Conservation (phyloP, 2,888 invertebrate species). For the Melanotus villosus region DNA sequence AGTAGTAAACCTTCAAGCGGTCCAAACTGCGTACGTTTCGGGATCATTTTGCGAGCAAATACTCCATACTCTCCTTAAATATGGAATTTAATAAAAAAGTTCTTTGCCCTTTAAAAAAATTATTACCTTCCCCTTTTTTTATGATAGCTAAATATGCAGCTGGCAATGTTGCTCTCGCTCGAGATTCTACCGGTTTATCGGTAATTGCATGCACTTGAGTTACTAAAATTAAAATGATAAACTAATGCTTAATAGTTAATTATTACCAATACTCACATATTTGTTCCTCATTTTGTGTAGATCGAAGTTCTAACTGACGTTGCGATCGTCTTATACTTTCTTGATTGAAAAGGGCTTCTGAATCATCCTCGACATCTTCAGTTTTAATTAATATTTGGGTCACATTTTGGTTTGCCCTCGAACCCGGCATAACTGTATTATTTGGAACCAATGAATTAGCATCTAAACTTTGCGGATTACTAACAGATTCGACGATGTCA, state of each 20-base stretch:
- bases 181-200: conserved; percentile 80
- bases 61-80: conserved; percentile 71
- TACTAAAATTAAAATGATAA: conserved; percentile 56
- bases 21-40: conserved; percentile 82
- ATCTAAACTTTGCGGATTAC: conserved; percentile 20
- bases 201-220: conserved; percentile 64
- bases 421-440: neutral
- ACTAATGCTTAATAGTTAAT: too few species aligned
- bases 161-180: conserved; percentile 86
- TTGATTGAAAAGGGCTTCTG: neutral
- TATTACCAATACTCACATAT: conserved; percentile 62
- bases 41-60: conserved; percentile 79
- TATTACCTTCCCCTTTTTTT: conserved; percentile 65
- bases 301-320: conserved; percentile 38
- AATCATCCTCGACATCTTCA: conserved; percentile 27
- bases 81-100: conserved; percentile 6
- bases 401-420: neutral
- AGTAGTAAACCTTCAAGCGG: conserved; percentile 81
- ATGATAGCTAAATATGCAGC: conserved; percentile 74
- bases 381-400: conserved; percentile 31
- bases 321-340: conserved; percentile 41
- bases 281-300: conserved; percentile 59
- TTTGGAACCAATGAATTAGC: neutral
- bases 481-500: conserved; percentile 54
- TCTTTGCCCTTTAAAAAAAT: neutral